A percentile compares a stretch with the other conserved stretches of the same genome.
These are phyloP conservation scores for Trichosurus vulpecula DNA, from an alignment of 2,797 vertebrate species.

Conservation along the genomic window DNA sequence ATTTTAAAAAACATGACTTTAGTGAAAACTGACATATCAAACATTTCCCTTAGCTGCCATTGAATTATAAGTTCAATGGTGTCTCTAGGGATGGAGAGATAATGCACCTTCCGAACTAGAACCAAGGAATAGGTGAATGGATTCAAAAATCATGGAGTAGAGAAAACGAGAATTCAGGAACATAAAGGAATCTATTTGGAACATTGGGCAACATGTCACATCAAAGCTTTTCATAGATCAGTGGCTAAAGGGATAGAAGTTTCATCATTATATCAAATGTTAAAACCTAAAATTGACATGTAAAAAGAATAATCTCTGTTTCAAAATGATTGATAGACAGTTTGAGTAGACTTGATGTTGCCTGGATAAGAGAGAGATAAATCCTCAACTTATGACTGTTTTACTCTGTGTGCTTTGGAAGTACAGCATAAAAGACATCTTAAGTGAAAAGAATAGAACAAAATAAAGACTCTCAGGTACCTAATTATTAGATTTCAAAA, in stretches of 20 bases:
- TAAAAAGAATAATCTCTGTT: background rate
- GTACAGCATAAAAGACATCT: background rate
- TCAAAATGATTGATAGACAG: background rate
- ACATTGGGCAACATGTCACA: background rate
- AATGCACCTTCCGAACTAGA: background rate
- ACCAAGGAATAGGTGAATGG: background rate
- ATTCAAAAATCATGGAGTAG: background rate
- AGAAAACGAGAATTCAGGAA: background rate
- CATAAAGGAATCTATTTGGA: background rate
- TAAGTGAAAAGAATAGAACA: background rate
- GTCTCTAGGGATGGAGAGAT: background rate
- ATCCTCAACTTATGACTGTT: background rate
- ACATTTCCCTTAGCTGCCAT: background rate
- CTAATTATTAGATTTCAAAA: background rate
- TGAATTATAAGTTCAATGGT: background rate
- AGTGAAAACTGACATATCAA: background rate
- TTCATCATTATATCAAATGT: background rate
- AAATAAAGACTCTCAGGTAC: background rate
- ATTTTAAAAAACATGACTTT: background rate
- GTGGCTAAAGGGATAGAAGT: background rate
- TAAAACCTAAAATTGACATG: background rate
- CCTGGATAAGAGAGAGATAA: background rate
- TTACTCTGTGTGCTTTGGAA: background rate
- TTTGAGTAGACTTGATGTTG: background rate
- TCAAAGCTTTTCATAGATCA: background rate